Evolutionary conservation across 2,888 invertebrate species (phyloP), one percentile per base, ranked within the genome.

Genomic region (Lasioglossum lativentre): DNA sequence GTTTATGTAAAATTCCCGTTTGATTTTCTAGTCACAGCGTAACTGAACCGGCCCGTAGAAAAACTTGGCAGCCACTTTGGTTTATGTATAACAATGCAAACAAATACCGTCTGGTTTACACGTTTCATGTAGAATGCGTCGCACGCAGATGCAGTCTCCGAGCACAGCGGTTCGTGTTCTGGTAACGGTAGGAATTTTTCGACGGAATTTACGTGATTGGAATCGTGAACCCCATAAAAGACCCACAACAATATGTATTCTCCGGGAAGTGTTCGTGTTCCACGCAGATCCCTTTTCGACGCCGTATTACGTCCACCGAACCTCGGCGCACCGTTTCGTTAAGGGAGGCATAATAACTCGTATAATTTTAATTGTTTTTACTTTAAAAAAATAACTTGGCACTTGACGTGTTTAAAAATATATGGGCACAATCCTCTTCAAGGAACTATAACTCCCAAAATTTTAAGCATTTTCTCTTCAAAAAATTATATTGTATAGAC

Each of bases 171-270:
- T 40, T 47, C 66, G 74, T 82, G 74, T 86, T 80, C 75, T 40
- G 63, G 66, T 85, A 80, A 75, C 68, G 75, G 52, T 38, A 77
- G 87, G 75, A 68, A 82, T 90, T 87, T 89, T 89, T 89, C 83
- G 80, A 90, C 83, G 76, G 63, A 80, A 77, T 74, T 80, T 86
- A 85, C 90, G 90, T 89, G 89, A 90, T 85, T 77, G 68, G 90
- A 90, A 89, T 90, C 47, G 83, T 83, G 75, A 82, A 89, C 23
- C 30, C 42, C 75, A 45, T 83, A 82, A 82, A 89, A 80, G 73
- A 40, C 52, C 42, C 47, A 75, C 59, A 82, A 88, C 80, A 75
- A 40, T 68, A n/a, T n/a, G n/a, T n/a, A 16, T 73, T 73, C 45
- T 45, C 42, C 42, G 66, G 63, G 72, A 82, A 80, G 76, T 66